Percentiles rank a stretch among this genome's conserved stretches.
phyloP scores from a whole-genome alignment of 2,888 invertebrate species.

The Mesorhabditis belari region DNA sequence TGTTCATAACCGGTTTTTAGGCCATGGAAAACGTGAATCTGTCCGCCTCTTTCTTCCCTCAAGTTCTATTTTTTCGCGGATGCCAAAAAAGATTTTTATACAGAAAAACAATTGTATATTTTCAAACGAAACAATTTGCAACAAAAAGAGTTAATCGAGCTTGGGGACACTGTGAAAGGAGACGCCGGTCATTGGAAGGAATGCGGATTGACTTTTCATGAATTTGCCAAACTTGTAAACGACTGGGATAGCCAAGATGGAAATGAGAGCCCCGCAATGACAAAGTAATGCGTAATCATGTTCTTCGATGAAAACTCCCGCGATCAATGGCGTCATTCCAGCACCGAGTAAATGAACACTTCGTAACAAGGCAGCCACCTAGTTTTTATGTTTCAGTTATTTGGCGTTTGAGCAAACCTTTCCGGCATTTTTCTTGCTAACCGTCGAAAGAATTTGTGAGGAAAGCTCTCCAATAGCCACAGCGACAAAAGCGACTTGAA shows the following conservation, averaged over 20 bases:
- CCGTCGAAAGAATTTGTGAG: conserved; percentile 38
- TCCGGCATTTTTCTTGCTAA: conserved; percentile 31
- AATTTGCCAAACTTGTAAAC: conserved; percentile 27
- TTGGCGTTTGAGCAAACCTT: conserved; percentile 12
- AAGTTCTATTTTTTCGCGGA: neutral
- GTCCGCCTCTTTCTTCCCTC: too few relatives aligned
- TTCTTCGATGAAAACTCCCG: conserved; percentile 31
- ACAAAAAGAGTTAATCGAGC: conserved; percentile 1
- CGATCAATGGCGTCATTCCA: conserved; percentile 31
- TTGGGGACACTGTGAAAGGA: neutral
- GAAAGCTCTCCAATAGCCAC: conserved; percentile 41
- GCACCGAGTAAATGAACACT: conserved; percentile 32
- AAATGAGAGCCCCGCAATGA: conserved; percentile 27
- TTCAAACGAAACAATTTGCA: neutral
- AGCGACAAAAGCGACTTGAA: conserved; percentile 36
- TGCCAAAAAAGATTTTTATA: neutral
- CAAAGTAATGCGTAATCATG: conserved; percentile 29
- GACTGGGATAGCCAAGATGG: conserved; percentile 20
- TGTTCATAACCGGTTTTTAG: neutral
- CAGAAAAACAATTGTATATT: neutral
- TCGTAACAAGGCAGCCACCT: conserved; percentile 40
- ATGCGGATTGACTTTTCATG: conserved; percentile 26
- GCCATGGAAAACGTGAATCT: neutral
- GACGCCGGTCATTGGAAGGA: conserved; percentile 15
- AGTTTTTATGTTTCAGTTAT: neutral